These are phyloP conservation scores for Dicycla oo DNA, from an alignment of 2,888 invertebrate species.

Conservation along the genomic window DNA sequence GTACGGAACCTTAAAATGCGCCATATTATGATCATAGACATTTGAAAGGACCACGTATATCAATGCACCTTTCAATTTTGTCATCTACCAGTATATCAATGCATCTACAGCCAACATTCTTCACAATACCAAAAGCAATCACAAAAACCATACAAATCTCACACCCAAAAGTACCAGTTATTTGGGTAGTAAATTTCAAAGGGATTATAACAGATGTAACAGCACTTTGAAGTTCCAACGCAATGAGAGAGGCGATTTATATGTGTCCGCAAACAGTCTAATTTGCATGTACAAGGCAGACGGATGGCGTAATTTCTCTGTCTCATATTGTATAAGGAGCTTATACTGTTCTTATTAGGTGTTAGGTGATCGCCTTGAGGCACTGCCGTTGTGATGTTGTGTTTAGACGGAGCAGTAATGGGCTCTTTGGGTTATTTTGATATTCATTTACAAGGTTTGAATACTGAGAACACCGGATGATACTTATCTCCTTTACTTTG, in stretches of 20 bases:
- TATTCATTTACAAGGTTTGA: background rate
- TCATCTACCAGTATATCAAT: background rate
- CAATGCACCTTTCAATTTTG: background rate
- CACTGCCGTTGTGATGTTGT: slow-evolving; percentile 43
- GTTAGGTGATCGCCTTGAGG: slow-evolving; percentile 62
- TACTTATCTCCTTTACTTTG: background rate
- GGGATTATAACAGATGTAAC: slow-evolving; percentile 66
- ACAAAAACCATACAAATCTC: slow-evolving; percentile 26
- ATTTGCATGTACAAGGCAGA: slow-evolving; percentile 80
- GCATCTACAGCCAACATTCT: background rate
- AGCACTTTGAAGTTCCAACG: slow-evolving; percentile 69
- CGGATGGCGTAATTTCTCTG: slow-evolving; percentile 80
- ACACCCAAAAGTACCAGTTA: slow-evolving; percentile 47
- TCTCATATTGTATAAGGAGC: slow-evolving; percentile 76
- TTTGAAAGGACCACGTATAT: background rate
- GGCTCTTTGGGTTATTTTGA: slow-evolving; percentile 20
- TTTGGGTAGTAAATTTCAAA: slow-evolving; percentile 64
- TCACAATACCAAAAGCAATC: background rate
- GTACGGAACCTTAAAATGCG: too few species aligned
- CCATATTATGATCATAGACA: background rate
- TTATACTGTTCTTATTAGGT: slow-evolving; percentile 64
- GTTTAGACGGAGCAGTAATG: slow-evolving; percentile 15
- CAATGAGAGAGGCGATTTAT: slow-evolving; percentile 76
- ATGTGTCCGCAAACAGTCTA: slow-evolving; percentile 81
- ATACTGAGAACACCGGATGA: too few species aligned